Conservation (phyloP, 1,140 invertebrate genomes). For the Maniola jurtina region DNA sequence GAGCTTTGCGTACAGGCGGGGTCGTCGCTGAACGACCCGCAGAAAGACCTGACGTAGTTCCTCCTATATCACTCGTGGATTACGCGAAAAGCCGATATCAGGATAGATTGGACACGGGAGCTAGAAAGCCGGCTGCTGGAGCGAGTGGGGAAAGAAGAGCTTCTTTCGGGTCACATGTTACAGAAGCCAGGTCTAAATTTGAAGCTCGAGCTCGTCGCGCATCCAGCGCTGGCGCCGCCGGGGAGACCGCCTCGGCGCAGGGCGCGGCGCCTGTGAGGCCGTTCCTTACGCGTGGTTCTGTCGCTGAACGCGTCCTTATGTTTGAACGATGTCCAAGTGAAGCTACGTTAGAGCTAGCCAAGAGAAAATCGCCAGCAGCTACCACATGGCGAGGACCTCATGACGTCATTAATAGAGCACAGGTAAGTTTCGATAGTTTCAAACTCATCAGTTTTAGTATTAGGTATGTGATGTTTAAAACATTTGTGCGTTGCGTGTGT, state of each 20-base stretch:
- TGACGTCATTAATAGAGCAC: slow-evolving; percentile 84
- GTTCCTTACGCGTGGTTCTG: slow-evolving; percentile 92
- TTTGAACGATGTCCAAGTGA: slow-evolving; percentile 95
- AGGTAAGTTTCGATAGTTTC: slow-evolving; percentile 77
- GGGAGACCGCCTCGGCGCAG: slow-evolving; percentile 62
- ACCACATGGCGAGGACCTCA: slow-evolving; percentile 81
- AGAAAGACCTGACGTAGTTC: slow-evolving; percentile 68
- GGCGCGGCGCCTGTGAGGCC: slow-evolving; percentile 83
- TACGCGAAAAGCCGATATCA: slow-evolving; percentile 84
- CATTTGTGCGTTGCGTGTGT: background rate
- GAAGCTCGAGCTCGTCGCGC: slow-evolving; percentile 69
- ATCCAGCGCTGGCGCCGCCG: slow-evolving; percentile 67
- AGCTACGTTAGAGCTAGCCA: slow-evolving; percentile 82
- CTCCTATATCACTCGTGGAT: slow-evolving; percentile 79
- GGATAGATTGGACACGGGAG: slow-evolving; percentile 80
- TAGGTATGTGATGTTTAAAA: background rate
- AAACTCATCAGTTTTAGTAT: background rate
- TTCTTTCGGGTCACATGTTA: slow-evolving; percentile 68
- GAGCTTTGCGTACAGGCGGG: slow-evolving; percentile 87
- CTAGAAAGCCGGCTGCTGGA: slow-evolving; percentile 70
- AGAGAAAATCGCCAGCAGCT: slow-evolving; percentile 81
- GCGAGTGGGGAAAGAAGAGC: slow-evolving; percentile 61
- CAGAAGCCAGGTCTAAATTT: slow-evolving; percentile 71
- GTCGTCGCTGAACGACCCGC: slow-evolving; percentile 80
- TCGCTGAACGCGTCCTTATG: slow-evolving; percentile 93